A percentile compares a stretch with the other conserved stretches of the same genome.
phyloP scores from a whole-genome alignment of 1,140 invertebrate species.

The Aphelenchoides fujianensis region DNA sequence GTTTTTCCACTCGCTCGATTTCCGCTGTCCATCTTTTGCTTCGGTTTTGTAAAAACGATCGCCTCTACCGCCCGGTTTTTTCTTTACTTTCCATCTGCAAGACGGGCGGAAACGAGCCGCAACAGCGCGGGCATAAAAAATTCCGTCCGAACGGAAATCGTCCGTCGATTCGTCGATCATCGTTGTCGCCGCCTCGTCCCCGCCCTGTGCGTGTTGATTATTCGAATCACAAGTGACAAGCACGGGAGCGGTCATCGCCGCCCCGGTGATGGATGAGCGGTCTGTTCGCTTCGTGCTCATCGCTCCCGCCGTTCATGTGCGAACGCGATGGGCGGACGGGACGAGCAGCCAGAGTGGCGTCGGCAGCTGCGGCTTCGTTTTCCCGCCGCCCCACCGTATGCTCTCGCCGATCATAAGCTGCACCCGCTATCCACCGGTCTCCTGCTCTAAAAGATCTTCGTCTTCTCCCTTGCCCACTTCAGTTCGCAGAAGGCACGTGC shows the following conservation, averaged over 20 bases:
- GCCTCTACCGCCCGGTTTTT: neutral
- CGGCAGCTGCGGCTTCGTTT: no score
- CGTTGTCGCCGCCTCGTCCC: no score
- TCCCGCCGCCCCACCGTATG: no score
- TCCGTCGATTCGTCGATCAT: neutral
- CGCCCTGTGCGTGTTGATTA: neutral
- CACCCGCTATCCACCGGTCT: no score
- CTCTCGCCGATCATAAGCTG: no score
- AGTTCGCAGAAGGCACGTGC: no score
- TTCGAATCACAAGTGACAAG: neutral
- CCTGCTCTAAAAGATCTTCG: no score
- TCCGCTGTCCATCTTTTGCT: neutral
- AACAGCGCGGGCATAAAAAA: neutral
- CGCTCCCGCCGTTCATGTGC: no score
- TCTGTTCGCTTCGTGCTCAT: neutral
- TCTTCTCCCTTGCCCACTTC: no score
- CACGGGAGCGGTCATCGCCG: neutral
- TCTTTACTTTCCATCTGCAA: neutral
- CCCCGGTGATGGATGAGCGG: neutral
- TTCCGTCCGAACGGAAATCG: neutral
- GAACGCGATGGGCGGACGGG: no score
- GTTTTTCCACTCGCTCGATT: no score
- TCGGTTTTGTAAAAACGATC: neutral
- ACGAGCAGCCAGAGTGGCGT: neutral
- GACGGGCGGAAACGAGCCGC: neutral